A percentile compares a stretch with the other conserved stretches of the same genome.
These are phyloP conservation scores for Ciconia boyciana DNA, from an alignment of 2,113 vertebrate genomes.

Conservation along the genomic window DNA sequence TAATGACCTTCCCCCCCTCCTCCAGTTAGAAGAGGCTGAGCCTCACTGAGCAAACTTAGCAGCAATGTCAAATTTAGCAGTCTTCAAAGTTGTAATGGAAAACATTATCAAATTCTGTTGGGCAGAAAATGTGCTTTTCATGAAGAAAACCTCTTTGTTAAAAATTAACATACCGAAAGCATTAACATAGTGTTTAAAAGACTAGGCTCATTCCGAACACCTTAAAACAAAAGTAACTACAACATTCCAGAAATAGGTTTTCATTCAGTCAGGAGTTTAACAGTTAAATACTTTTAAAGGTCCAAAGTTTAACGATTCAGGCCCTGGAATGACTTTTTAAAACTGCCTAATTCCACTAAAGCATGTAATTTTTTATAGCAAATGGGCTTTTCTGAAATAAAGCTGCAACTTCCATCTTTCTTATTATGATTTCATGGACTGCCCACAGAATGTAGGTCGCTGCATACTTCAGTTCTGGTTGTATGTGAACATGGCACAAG, in stretches of 20 bases:
- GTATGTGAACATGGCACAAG: background rate
- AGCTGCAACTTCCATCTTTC: background rate
- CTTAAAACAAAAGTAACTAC: conserved; percentile 26
- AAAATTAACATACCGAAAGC: conserved; percentile 33
- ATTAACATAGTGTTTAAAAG: conserved; percentile 8
- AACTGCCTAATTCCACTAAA: background rate
- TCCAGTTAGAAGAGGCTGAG: background rate
- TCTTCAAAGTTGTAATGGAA: background rate
- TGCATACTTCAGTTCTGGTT: background rate
- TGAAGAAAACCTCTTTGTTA: conserved; percentile 21
- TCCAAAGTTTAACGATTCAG: conserved; percentile 25
- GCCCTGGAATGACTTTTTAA: background rate
- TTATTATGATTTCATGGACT: background rate
- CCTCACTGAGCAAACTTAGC: background rate
- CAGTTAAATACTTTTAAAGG: conserved; percentile 34
- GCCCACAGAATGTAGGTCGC: background rate
- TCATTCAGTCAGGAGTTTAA: conserved; percentile 5
- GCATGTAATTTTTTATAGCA: background rate
- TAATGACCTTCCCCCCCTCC: background rate
- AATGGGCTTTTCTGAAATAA: background rate
- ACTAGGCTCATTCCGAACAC: background rate
- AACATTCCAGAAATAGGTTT: conserved; percentile 8
- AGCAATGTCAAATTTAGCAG: background rate
- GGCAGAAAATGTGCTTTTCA: background rate
- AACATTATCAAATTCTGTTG: background rate